Evolutionary conservation across 2,113 vertebrate genomes (phyloP).

Genomic region (Calypte anna): DNA sequence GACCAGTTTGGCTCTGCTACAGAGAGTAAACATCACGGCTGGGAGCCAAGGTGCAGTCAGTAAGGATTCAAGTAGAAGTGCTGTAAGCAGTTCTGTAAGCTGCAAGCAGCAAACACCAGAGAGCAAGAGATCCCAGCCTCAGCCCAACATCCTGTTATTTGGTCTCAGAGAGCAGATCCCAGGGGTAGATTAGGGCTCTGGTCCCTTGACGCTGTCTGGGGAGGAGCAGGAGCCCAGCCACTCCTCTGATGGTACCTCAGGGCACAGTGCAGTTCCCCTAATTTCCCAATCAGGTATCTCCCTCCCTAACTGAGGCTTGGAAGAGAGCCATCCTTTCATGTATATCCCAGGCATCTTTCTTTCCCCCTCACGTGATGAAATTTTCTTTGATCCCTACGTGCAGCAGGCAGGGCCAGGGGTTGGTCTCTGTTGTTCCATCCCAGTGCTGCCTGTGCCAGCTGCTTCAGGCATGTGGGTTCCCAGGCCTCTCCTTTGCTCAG

Average conservation of each 20-base stretch:
- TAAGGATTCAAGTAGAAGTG: not conserved
- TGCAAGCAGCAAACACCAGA: not conserved
- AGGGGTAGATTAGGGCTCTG: not conserved
- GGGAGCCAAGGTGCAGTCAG: not conserved
- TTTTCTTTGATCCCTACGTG: not conserved
- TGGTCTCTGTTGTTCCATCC: not conserved
- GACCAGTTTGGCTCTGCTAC: not conserved
- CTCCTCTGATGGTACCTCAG: not conserved
- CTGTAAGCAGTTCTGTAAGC: not conserved
- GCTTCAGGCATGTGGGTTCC: not conserved
- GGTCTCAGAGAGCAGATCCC: not conserved
- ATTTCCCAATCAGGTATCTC: not conserved
- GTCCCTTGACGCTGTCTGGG: not conserved
- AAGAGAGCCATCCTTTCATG: not conserved
- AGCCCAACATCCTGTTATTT: slow-evolving; percentile 43
- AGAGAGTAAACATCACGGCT: not conserved
- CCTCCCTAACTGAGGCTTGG: slow-evolving; percentile 3
- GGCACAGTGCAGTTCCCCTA: not conserved
- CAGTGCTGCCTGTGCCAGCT: not conserved
- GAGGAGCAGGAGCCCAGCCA: fast-evolving
- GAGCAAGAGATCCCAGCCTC: not conserved
- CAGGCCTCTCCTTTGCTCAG: not conserved
- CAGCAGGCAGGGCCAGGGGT: not conserved
- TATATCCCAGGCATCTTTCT: not conserved
- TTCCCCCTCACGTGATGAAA: not conserved